Conservation (phyloP, 2,888 invertebrate genomes). For the Eumerus sabulonum region DNA sequence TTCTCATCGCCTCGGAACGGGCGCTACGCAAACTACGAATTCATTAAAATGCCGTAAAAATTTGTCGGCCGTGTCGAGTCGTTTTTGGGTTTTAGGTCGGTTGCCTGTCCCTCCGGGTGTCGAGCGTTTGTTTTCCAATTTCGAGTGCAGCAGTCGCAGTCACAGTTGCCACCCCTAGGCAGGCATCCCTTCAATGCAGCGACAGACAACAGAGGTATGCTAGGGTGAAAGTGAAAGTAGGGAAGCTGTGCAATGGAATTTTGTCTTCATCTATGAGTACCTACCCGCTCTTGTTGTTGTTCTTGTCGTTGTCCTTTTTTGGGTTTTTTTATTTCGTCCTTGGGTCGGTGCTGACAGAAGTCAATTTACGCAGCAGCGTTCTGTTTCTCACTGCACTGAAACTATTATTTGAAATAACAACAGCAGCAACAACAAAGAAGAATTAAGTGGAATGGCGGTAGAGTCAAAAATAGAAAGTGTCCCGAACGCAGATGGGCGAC, state of each 20-base stretch:
- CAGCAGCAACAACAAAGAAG: constrained; percentile 11
- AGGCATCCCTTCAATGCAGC: constrained; percentile 8
- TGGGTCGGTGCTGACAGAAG: constrained; percentile 63
- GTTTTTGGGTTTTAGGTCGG: constrained; percentile 46
- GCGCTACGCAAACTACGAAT: constrained; percentile 63
- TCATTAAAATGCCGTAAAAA: constrained; percentile 71
- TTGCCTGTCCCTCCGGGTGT: constrained; percentile 4
- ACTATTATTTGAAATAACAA: no score
- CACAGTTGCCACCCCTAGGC: constrained; percentile 51
- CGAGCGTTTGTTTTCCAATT: constrained; percentile 51
- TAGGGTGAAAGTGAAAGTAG: constrained; percentile 66
- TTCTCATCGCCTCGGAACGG: constrained; percentile 61
- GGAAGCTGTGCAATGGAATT: constrained; percentile 39
- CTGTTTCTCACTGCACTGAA: constrained; percentile 58
- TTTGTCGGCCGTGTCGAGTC: constrained; percentile 67
- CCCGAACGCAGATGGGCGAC: constrained; percentile 66
- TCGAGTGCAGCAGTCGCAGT: constrained; percentile 35
- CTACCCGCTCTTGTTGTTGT: no score
- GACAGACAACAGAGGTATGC: no score
- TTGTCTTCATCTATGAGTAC: not conserved
- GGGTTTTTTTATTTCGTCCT: constrained; percentile 29
- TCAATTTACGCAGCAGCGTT: constrained; percentile 63
- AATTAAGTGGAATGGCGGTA: constrained; percentile 48
- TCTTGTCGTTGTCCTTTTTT: constrained; percentile 19
- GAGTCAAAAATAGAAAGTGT: constrained; percentile 66